A percentile compares a stretch with the other conserved stretches of the same genome.
phyloP scores from a whole-genome alignment of 1,140 invertebrate species.

The Pantala flavescens region DNA sequence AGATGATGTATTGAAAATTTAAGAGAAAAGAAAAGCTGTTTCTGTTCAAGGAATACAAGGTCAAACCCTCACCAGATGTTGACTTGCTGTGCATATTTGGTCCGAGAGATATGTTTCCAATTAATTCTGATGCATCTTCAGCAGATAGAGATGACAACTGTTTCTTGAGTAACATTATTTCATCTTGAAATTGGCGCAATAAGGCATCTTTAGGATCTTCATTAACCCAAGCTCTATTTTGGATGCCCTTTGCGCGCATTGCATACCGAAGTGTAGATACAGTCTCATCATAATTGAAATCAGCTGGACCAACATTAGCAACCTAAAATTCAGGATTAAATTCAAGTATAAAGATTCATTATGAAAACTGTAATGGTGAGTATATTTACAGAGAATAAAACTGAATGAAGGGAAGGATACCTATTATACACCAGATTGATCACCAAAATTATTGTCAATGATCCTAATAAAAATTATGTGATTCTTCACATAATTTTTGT shows the following conservation, averaged over 20 bases:
- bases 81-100: not conserved
- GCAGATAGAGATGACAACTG: conserved; percentile 45
- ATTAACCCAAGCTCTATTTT: conserved; percentile 92
- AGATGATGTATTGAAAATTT: no score
- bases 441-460: no score
- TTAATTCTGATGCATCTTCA: not conserved
- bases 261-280: conserved; percentile 95
- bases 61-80: not conserved
- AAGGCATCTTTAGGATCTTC: conserved; percentile 97
- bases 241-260: conserved; percentile 94
- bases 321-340: conserved; percentile 40
- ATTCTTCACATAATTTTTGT: no score
- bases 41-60: no score
- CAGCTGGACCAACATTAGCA: conserved; percentile 91
- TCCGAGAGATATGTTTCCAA: not conserved
- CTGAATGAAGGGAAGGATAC: no score
- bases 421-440: no score
- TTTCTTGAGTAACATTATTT: conserved; percentile 84
- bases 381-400: no score
- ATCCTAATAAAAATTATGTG: no score
- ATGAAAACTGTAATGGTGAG: no score
- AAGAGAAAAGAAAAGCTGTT: no score
- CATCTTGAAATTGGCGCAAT: conserved; percentile 88
- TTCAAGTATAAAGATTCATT: conserved; percentile 15
- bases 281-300: conserved; percentile 95